Evolutionary conservation across 2,797 vertebrate species (phyloP), one percentile per base, ranked within the genome.

Genomic region (Mormyrus proboscirostris): DNA sequence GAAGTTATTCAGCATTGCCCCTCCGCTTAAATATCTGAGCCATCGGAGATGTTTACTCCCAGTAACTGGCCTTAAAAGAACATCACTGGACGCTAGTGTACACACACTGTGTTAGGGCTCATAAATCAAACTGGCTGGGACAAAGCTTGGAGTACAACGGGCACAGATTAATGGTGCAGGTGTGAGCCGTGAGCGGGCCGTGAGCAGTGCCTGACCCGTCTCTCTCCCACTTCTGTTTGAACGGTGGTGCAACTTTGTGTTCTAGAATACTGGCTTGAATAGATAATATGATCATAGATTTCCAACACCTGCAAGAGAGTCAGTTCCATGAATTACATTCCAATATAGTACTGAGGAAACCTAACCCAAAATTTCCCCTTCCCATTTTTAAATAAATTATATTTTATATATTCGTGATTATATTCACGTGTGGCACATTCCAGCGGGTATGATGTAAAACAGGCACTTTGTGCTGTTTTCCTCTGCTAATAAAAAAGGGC

Each of bases 121-220:
- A 91, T 92, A 92, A 93, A 93, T 94, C 92, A 92, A 86, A 44
- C 7, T 14, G 25, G 22, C 22, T 0, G 47, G 57, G 82, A 86
- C 57, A 29, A 53, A 16, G 49, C 83, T 41, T 55, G 14, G 59
- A 41, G 83, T 76, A 10, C 22, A 38, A 59, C 49, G 41, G 79
- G 50, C 89, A 86, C 79, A 87, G 88, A 92, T 90, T 91, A 93
- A 93, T 92, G 91, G 92, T 89, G 88, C 79, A 44, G 87, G 84
- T 88, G 87, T 33, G 8, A 85, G 62, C 53, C 86, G 83, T 55
- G 88, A 90, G 92, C 91, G 85, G 87, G 89, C 87, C 85, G 57
- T 90, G 3, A 5, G n/a, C 89, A 85, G 33, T 51, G 22, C 38
- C 88, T 49, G 41, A 51, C 7, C 41, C 10, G 25, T 44, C 44